Evolutionary conservation across 2,797 vertebrate species (phyloP), one percentile per base, ranked within the genome.

Genomic region (Trichosurus vulpecula): DNA sequence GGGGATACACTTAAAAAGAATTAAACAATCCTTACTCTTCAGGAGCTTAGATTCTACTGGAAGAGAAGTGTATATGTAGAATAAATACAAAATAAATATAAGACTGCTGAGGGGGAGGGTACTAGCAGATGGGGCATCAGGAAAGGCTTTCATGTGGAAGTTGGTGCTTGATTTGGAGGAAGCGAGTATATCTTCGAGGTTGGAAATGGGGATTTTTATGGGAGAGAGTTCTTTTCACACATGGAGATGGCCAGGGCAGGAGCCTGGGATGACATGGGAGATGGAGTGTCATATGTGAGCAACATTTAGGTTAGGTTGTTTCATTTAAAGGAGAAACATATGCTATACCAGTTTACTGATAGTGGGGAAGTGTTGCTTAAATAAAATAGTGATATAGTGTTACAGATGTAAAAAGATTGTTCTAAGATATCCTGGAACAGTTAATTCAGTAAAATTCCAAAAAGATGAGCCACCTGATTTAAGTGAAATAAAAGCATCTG

Each of bases 311-410:
- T 25, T 54, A 16, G 54, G 95, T 96, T 94, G 66, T 94, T 95
- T 94, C 66, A 74, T 74, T 74, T 74, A 41, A 74, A 93, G 93
- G 93, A 90, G 54, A 90, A 66, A 55, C 90, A 19, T 29, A 56
- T 95, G 90, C 53, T 31, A 14, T 57, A 57, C 30, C 41, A 95
- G 9, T 41, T 96, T 93, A 94, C 31, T 90, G n/a, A 94, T 96
- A 19, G 11, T 58, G 2, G 29, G 41, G 31, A 90, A 94, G n/a
- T 22, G 2, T 41, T 74, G 6, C 30, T 13, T 41, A 74, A 74
- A 41, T 74, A 74, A 74, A 74, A 74, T 74, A 61, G 14, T 66
- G 61, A 74, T 41, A 41, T 2, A 74, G 14, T 74, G 66, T 74
- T 74, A 74, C 14, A 74, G n/a, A 14, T 74, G 6, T 74, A 74